phyloP scores from a whole-genome alignment of 2,113 vertebrate species.

The Eulemur macaco region DNA sequence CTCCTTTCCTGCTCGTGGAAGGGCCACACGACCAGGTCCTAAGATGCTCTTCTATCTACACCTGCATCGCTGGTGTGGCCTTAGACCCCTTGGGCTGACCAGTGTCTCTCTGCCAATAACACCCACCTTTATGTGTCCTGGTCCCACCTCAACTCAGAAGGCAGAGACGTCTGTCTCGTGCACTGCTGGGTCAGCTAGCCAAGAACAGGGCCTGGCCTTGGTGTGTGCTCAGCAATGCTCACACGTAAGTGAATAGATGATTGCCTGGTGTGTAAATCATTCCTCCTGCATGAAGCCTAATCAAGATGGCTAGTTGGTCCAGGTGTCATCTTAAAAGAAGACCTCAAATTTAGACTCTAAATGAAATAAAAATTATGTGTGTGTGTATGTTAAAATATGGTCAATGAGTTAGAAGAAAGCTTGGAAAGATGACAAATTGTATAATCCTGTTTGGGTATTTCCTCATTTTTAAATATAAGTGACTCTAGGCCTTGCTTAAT shows the following conservation, averaged over 20 bases:
- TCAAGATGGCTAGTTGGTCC: accelerated
- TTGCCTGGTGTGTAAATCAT: accelerated
- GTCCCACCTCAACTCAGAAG: not conserved
- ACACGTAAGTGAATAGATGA: not conserved
- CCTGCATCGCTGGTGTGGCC: not conserved
- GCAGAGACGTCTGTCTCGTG: too few species aligned
- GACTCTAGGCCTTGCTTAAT: not conserved
- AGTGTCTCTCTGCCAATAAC: too few species aligned
- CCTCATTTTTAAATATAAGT: not conserved
- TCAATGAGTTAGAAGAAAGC: not conserved
- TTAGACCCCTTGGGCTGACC: not conserved
- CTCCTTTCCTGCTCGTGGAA: accelerated
- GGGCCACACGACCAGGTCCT: accelerated
- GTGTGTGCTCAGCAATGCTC: not conserved
- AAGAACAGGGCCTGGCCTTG: accelerated
- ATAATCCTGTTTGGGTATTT: not conserved
- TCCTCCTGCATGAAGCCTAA: not conserved
- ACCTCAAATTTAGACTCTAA: not conserved
- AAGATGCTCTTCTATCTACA: not conserved
- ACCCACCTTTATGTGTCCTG: not conserved
- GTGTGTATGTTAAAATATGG: not conserved
- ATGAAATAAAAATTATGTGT: not conserved
- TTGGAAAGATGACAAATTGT: not conserved
- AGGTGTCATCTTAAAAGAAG: not conserved
- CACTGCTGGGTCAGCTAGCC: not conserved